Base-by-base conservation (phyloP, 2,797 vertebrate genomes). In the Coregonus sp. region DNA sequence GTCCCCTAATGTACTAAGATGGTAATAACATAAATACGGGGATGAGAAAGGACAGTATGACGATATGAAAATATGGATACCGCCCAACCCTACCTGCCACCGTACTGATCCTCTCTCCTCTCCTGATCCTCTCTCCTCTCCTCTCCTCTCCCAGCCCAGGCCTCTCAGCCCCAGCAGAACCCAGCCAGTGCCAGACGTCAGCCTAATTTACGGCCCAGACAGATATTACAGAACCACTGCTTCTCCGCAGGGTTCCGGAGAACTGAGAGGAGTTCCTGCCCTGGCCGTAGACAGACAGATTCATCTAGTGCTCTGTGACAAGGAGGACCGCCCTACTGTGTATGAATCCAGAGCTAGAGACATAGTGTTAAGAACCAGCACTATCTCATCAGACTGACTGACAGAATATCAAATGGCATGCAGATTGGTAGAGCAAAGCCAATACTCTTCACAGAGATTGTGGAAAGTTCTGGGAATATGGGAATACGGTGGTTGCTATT, bases 221-320 rank as follows among this genome's bases (percentile, higher is more conserved):
- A 86, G 86, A 83, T 86, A 85, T 90, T 82, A 81, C 80, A 87
- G 84, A 89, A 80, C 78, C 76, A 50, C 80, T 78, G 78, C 61
- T 80, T 82, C 74, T 86, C 69, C 80, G 78, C 82, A 73, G 68
- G 73, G 81, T 86, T 90, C 84, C 83, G 81, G 66, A 75, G 80
- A 82, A 70, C 79, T 69, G 40, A 84, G 74, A 75, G 80, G 78
- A 80, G 79, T 67, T 86, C 77, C 63, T 61, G 35, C 20, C 18
- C 67, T 31, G 75, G 25, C 68, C 29, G 71, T 25, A 61, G 75
- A 74, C 74, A 73, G 66, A 70, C 47, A 37, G 33, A 78, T 51
- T 29, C 33, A 56, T 31, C 29, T 61, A 25, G 5, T 6, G 12
- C 16, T 63, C 18, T 11, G 12, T n/a, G 71, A 54, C 50, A 40